These are phyloP conservation scores for Nycteola revayana DNA, from an alignment of 2,888 invertebrate species.

Conservation along the genomic window DNA sequence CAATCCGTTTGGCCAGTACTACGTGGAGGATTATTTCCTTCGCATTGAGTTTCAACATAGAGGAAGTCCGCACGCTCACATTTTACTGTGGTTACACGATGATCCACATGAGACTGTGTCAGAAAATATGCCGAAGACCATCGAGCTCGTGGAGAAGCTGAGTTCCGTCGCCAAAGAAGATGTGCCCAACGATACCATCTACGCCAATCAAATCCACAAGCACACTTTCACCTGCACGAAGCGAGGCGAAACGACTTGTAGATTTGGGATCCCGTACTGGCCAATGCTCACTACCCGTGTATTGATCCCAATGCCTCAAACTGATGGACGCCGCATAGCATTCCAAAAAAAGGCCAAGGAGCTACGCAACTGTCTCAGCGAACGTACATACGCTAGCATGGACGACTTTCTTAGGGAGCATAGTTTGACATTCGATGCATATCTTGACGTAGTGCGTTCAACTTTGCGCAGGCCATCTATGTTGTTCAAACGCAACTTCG, in stretches of 20 bases:
- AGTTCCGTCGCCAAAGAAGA: constrained; percentile 37
- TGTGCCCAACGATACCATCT: constrained; percentile 33
- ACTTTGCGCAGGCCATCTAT: constrained; percentile 37
- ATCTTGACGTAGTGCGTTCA: constrained; percentile 38
- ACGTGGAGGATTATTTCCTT: constrained; percentile 40
- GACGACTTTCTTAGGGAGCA: constrained; percentile 37
- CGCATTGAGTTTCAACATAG: constrained; percentile 52
- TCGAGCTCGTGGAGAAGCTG: constrained; percentile 41
- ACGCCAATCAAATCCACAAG: constrained; percentile 42
- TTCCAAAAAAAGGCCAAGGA: constrained; percentile 36
- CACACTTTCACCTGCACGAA: constrained; percentile 30
- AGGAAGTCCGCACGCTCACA: constrained; percentile 54
- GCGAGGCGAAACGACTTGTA: constrained; percentile 37
- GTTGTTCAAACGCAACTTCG: constrained; percentile 40
- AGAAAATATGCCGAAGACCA: constrained; percentile 41
- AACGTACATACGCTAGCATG: constrained; percentile 37
- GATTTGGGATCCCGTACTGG: constrained; percentile 44
- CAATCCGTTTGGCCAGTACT: constrained; percentile 41
- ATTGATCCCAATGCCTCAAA: constrained; percentile 39
- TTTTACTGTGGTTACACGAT: constrained; percentile 51
- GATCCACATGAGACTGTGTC: constrained; percentile 43
- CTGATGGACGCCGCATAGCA: constrained; percentile 35
- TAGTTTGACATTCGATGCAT: constrained; percentile 37
- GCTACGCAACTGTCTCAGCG: constrained; percentile 32
- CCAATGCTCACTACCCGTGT: constrained; percentile 36